Evolutionary conservation across 2,888 invertebrate species (phyloP).

Genomic region (Vanessa cardui): DNA sequence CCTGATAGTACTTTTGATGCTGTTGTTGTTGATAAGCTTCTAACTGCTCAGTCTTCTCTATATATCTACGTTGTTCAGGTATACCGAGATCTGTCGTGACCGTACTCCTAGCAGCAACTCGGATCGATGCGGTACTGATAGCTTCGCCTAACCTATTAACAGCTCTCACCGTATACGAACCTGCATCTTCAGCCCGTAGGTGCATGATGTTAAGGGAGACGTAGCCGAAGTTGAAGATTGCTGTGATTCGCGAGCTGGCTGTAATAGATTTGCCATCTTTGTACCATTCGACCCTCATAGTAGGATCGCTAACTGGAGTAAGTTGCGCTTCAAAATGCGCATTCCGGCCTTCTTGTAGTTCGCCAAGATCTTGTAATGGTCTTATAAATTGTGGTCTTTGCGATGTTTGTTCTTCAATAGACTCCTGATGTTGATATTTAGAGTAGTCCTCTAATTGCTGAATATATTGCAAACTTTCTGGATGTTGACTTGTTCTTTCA

Average conservation of each 20-base stretch:
- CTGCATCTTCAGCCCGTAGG: constrained; percentile 99
- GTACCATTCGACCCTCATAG: constrained; percentile 97
- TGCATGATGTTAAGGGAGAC: constrained; percentile 99
- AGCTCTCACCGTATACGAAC: constrained; percentile 96
- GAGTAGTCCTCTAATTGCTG: constrained; percentile 95
- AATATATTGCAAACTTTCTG: constrained; percentile 94
- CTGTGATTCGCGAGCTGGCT: constrained; percentile 98
- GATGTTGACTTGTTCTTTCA: constrained; percentile 94
- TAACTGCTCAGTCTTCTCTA: constrained; percentile 94
- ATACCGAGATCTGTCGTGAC: constrained; percentile 94
- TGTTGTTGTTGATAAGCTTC: constrained; percentile 94
- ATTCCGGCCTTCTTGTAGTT: constrained; percentile 94
- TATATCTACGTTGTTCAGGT: constrained; percentile 94
- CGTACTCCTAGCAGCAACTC: constrained; percentile 89
- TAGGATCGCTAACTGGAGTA: constrained; percentile 95
- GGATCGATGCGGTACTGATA: constrained; percentile 90
- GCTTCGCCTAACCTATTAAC: constrained; percentile 96
- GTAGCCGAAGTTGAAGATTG: constrained; percentile 99
- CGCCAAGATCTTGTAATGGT: constrained; percentile 92
- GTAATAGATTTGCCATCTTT: constrained; percentile 97
- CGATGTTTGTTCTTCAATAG: constrained; percentile 90
- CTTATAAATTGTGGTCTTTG: constrained; percentile 94
- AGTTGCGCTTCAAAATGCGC: constrained; percentile 97
- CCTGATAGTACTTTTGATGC: constrained; percentile 90
- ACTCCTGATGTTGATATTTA: constrained; percentile 92